Base-by-base conservation (phyloP, 1,140 invertebrate genomes). In the Dysdera silvatica region DNA sequence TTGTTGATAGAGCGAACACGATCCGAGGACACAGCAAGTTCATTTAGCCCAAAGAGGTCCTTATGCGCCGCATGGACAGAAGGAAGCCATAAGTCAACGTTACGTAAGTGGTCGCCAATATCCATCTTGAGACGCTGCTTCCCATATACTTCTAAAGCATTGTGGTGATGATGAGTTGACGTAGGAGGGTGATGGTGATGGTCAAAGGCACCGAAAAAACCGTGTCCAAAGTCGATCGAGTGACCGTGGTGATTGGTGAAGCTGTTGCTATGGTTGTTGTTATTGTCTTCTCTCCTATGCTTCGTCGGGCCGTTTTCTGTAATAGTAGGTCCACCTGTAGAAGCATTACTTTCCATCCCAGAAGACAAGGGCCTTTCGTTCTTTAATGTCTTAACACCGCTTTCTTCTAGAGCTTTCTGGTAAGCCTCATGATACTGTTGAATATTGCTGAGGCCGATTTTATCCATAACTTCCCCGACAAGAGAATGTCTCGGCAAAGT, bases 391-490 rank as follows among this genome's bases (percentile, higher is more conserved):
- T n/a, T n/a, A n/a, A 23, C 63, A 23, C 33, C 54, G 55, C 67
- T 72, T 75, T 96, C 93, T 74, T 92, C 90, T 14, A 96, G 79
- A 0, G 93, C 93, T 76, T 95, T 90, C 67, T 91, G 88, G 70
- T 95, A 96, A 20, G 94, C 93, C 76, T 98, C 93, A 61, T 86
- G 93, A 75, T 96, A 97, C 74, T 94, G 89, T 51, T 90, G 89
- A 70, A 96, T 94, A 74, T 92, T 93, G 65, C 87, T 91, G 28
- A 98, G 76, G 0, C 93, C 93, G 72, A 95, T 94, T 74, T 95
- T 92, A 72, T 95, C 91, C 89, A 98, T 97, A 3, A 97, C 82
- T 75, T 98, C 93, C 8, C 91, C 90, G 23, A 98, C 88, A n/a
- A 97, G n/a, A 3, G 64, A 60, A 41, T 61, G 59, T 32, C 57